A percentile compares a stretch with the other conserved stretches of the same genome.
Conservation (phyloP, 2,888 invertebrate species). For the Kuschelorhynchus macadamiae region DNA sequence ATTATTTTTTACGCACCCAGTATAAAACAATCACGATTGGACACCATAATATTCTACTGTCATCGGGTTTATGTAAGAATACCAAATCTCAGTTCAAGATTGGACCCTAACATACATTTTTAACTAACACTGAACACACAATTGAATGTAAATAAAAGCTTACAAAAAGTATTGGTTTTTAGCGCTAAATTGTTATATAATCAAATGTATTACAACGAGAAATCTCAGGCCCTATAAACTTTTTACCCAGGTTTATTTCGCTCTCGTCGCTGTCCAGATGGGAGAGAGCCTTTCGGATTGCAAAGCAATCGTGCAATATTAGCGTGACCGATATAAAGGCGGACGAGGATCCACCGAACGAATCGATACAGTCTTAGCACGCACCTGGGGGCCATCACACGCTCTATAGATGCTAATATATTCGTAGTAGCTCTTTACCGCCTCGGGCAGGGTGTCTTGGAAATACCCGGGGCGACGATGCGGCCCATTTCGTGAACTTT, state of each 20-base stretch:
- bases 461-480: constrained; percentile 19
- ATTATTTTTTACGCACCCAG: too few relatives aligned
- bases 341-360: neutral
- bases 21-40: too few relatives aligned
- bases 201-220: too few relatives aligned
- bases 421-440: constrained; percentile 28
- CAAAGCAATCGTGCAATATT: constrained; percentile 15
- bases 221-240: too few relatives aligned
- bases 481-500: constrained; percentile 32
- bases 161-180: too few relatives aligned
- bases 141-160: too few relatives aligned
- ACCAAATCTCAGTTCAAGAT: too few relatives aligned
- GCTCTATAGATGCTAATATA: constrained; percentile 46
- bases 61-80: too few relatives aligned
- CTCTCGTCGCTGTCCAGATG: constrained; percentile 14
- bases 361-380: constrained; percentile 23
- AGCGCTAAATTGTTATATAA: too few relatives aligned
- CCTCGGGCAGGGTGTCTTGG: constrained; percentile 15
- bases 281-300: constrained; percentile 9
- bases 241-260: neutral
- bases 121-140: too few relatives aligned
- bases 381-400: constrained; percentile 34
- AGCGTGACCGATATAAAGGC: constrained; percentile 22
- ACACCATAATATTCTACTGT: too few relatives aligned
- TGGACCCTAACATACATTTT: neutral